Evolutionary conservation across 2,888 invertebrate species (phyloP).

Genomic region (Conops quadrifasciatus): DNA sequence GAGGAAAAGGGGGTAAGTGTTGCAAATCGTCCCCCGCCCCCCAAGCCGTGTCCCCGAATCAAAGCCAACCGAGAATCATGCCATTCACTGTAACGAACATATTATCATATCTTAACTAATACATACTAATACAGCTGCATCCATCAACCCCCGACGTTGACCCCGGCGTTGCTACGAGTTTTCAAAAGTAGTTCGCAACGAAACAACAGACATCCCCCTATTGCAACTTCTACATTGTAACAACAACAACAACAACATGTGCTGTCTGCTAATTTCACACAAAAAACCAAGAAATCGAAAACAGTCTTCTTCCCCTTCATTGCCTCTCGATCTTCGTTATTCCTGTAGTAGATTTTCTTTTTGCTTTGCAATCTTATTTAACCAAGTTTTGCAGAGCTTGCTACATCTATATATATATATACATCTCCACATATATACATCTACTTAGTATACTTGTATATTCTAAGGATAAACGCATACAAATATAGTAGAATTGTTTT

Average conservation of each 20-base stretch:
- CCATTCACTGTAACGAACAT: not conserved
- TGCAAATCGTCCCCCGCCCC: not conserved
- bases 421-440: too few species aligned
- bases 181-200: not conserved
- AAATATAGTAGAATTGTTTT: too few species aligned
- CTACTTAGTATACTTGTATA: too few species aligned
- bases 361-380: too few species aligned
- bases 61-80: not conserved
- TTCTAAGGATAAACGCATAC: too few species aligned
- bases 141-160: not conserved
- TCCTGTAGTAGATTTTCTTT: too few species aligned
- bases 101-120: not conserved
- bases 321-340: too few species aligned
- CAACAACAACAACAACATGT: not conserved
- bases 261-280: not conserved
- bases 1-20: constrained; percentile 55
- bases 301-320: too few species aligned
- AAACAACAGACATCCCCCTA: too few species aligned
- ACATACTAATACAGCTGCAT: not conserved
- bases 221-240: not conserved
- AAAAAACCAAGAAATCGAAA: not conserved
- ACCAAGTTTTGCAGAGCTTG: too few species aligned
- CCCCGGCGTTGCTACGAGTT: not conserved
- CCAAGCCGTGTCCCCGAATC: not conserved
- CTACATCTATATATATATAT: too few species aligned